Conservation (phyloP, 2,888 invertebrate genomes). For the Spicauda simplicius region DNA sequence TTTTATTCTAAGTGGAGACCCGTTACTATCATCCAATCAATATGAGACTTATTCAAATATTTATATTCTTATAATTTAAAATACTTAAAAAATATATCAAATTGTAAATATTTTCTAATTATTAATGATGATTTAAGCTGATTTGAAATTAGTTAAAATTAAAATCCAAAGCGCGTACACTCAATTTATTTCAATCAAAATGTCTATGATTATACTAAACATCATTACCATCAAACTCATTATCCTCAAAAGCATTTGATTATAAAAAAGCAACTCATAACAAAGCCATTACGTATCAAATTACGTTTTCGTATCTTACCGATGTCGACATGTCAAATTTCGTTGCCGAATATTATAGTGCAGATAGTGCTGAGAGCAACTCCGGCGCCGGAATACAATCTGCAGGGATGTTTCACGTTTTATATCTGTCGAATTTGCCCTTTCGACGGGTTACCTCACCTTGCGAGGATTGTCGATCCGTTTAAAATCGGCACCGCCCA, state of each 20-base stretch:
- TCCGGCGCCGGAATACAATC: constrained; percentile 62
- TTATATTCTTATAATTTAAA: too few species aligned
- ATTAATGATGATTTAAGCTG: too few species aligned
- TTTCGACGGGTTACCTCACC: constrained; percentile 78
- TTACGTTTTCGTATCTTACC: constrained; percentile 58
- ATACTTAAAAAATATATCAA: too few species aligned
- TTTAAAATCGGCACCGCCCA: constrained; percentile 57
- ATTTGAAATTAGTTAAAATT: not conserved
- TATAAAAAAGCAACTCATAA: constrained; percentile 15
- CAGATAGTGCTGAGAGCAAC: constrained; percentile 55
- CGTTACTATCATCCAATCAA: too few species aligned
- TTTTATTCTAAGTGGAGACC: too few species aligned
- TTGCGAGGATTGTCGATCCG: constrained; percentile 71
- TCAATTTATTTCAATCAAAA: not conserved
- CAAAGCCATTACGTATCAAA: not conserved
- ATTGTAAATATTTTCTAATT: too few species aligned
- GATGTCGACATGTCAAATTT: constrained; percentile 60
- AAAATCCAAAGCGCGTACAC: not conserved
- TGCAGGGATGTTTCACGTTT: constrained; percentile 72
- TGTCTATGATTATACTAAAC: not conserved
- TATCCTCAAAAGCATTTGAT: not conserved
- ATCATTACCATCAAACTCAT: too few species aligned
- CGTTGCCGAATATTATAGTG: constrained; percentile 45
- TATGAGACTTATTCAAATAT: too few species aligned
- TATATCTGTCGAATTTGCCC: constrained; percentile 77